Percentiles rank a stretch among this genome's conserved stretches.
These are phyloP conservation scores for Cantharis lateralis DNA, from an alignment of 2,888 invertebrate species.

Conservation along the genomic window DNA sequence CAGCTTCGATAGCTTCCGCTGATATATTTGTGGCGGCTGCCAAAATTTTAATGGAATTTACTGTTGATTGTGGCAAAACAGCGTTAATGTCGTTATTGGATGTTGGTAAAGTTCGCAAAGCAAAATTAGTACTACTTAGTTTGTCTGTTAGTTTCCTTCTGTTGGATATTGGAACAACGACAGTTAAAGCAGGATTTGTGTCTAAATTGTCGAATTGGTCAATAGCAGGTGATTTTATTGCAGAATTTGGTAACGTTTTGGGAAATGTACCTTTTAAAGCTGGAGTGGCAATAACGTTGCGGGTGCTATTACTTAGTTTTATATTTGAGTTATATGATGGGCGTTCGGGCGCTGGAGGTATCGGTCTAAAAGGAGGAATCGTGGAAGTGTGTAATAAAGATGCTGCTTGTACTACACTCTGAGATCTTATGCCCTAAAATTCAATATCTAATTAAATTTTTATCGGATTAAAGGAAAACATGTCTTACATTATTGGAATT, in stretches of 20 bases:
- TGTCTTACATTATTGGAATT: conserved; percentile 33
- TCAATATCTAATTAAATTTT: conserved; percentile 8
- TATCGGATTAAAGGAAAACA: not conserved
- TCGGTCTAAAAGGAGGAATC: conserved; percentile 79
- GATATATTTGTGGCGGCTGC: conserved; percentile 75
- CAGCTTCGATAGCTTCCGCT: conserved; percentile 76
- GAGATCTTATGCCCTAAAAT: conserved; percentile 26
- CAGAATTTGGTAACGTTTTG: conserved; percentile 60
- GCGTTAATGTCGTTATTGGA: conserved; percentile 39
- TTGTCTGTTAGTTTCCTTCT: conserved; percentile 40
- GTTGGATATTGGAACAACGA: conserved; percentile 46
- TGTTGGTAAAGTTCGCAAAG: conserved; percentile 45
- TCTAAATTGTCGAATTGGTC: conserved; percentile 30
- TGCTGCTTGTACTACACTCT: conserved; percentile 5
- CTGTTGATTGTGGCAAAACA: conserved; percentile 34
- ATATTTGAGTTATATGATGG: conserved; percentile 42
- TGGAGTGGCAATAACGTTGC: conserved; percentile 48
- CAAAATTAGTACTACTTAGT: conserved; percentile 46
- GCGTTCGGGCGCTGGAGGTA: conserved; percentile 67
- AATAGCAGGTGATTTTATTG: conserved; percentile 48
- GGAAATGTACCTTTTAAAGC: conserved; percentile 59
- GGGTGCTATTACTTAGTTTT: not conserved
- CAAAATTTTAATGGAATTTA: conserved; percentile 46
- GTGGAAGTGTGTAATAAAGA: conserved; percentile 43
- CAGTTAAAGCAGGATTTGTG: conserved; percentile 41